A percentile compares a stretch with the other conserved stretches of the same genome.
Conservation (phyloP, 1,140 invertebrate genomes). For the Orchestia grillus region DNA sequence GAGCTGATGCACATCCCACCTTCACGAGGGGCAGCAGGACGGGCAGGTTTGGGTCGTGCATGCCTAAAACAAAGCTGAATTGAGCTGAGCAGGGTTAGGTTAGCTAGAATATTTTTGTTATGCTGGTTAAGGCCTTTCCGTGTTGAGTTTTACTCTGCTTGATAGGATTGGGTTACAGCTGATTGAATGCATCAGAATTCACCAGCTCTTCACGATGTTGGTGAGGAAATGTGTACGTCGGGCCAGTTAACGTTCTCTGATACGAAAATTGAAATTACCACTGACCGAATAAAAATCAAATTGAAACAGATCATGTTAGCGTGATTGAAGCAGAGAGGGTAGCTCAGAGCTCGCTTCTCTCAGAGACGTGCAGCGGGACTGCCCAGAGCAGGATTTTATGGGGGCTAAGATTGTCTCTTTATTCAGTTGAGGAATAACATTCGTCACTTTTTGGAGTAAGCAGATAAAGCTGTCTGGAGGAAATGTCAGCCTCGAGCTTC, state of each 20-base stretch:
- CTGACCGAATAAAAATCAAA: too few species aligned
- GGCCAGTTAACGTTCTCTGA: too few species aligned
- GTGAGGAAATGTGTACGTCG: too few species aligned
- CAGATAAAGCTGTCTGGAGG: too few species aligned
- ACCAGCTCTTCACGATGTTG: too few species aligned
- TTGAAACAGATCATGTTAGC: not conserved
- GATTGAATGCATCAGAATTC: too few species aligned
- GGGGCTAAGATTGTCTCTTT: not conserved
- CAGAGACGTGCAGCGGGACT: not conserved
- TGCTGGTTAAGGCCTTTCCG: not conserved
- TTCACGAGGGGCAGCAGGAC: too few species aligned
- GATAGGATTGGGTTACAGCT: not conserved
- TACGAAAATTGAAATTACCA: too few species aligned
- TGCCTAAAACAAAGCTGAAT: not conserved
- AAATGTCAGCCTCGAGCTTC: too few species aligned
- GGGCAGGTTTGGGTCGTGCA: not conserved
- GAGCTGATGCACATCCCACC: too few species aligned
- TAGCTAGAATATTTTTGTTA: not conserved
- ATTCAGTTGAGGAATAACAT: not conserved
- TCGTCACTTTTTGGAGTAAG: too few species aligned
- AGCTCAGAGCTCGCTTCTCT: not conserved
- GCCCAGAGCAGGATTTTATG: not conserved
- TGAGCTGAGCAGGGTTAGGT: not conserved
- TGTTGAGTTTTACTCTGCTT: not conserved
- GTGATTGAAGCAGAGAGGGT: not conserved